Evolutionary conservation across 2,113 vertebrate genomes (phyloP), one percentile per base, ranked within the genome.

Genomic region (Haemorhous mexicanus): DNA sequence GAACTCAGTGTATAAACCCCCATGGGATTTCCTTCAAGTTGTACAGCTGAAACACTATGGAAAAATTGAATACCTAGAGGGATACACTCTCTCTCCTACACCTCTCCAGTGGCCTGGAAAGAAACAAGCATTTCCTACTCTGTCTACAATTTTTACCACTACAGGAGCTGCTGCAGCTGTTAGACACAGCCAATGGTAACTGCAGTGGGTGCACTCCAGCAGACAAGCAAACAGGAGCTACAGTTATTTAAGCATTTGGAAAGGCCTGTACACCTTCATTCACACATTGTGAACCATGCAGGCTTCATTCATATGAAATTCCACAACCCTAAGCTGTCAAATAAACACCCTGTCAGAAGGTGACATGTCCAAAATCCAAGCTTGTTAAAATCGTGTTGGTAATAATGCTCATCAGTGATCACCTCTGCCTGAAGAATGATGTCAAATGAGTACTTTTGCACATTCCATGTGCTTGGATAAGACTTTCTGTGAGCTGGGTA

Each of bases 401-500:
- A 58, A 49, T 49, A 69, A 44, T 6, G 47, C 55, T 64, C 46
- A 30, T 26, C 63, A 90, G n/a, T 6, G 11, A 74, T 39, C 74
- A 59, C 24, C 24, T 78, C 59, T 92, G 37, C 61, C 37, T 70
- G 52, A 72, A 59, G 52, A 81, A 61, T 30, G 44, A 46, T 30
- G 41, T 7, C 46, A 81, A 28, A 43, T n/a, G 43, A 46, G 2
- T 24, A 30, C 56, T 58, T 61, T 41, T 21, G 33, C 37, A 47
- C 58, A 24, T 13, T 33, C 20, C 52, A 11, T 11, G 32, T 47
- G 32, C 23, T n/a, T 30, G 50, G 24, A 13, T 16, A 69, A 53
- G 19, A 3, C 50, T 66, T 80, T 26, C 7, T 69, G 19, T 69
- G 56, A 69, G 64, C 68, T 78, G 32, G 16, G 56, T 98, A 99